Evolutionary conservation across 2,113 vertebrate genomes (phyloP), one percentile per base, ranked within the genome.

Genomic region (Tragelaphus scriptus): DNA sequence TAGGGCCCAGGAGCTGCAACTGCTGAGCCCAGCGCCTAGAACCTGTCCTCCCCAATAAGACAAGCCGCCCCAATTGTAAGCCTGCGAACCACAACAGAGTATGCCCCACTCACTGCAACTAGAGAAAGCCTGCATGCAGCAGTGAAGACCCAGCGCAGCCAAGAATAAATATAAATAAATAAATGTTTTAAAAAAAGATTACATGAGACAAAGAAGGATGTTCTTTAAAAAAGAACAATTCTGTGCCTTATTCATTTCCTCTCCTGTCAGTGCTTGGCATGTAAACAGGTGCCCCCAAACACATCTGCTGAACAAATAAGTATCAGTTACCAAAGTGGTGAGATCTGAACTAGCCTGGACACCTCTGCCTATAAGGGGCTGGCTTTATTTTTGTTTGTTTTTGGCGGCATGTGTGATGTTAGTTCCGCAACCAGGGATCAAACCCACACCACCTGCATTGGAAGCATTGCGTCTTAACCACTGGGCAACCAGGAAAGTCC

Each of bases 1-100:
- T 40, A 75, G 36, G 36, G 40, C 71, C 36, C 71, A 77, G 40
- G 12, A 77, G 40, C 40, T 44, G 12, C 40, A 44, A 44, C 6
- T 44, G 26, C 40, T 44, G 40, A 77, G 71, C 23, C 12, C 40
- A 9, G 23, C 2, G 6, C 71, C 40, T 44, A 44, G 40, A 77
- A 44, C 6, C 71, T 44, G 12, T 44, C 36, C 23, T 77, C 36
- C 23, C 1, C 28, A 63, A 26, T n/a, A 75, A 75, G 19, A 75
- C 21, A 75, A 75, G 68, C 5, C 2, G 1, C 68, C 1, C 0
- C 40, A 77, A 7, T 3, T 10, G n/a, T 6, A 77, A 44, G 40
- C 40, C 71, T 26, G 36, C 23, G 14, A 40, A 77, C 71, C 23
- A 44, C 71, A 77, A 77, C 36, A 77, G 71, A 77, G 71, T 44